A percentile compares a stretch with the other conserved stretches of the same genome.
phyloP scores from a whole-genome alignment of 2,888 invertebrate species.

The Diloba caeruleocephala region DNA sequence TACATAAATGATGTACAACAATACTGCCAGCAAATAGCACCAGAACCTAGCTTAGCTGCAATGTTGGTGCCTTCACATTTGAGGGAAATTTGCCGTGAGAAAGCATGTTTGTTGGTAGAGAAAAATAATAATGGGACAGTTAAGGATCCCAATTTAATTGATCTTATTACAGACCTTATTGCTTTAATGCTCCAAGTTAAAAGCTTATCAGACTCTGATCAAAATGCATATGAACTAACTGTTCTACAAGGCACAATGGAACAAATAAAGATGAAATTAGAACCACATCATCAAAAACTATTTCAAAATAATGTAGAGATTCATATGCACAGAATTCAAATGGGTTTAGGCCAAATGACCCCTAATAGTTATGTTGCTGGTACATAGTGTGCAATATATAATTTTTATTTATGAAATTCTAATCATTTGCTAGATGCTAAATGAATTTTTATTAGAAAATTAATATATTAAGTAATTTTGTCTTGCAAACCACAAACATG shows the following conservation, averaged over 20 bases:
- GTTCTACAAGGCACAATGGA: conserved; percentile 97
- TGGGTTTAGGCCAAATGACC: conserved; percentile 90
- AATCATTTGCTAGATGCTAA: conserved; percentile 25
- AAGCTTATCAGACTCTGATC: conserved; percentile 93
- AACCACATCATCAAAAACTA: conserved; percentile 92
- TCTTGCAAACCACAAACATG: conserved; percentile 2
- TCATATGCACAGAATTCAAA: conserved; percentile 96
- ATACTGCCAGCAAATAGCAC: conserved; percentile 95
- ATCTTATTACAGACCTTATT: conserved; percentile 95
- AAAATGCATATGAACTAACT: conserved; percentile 96
- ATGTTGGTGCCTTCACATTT: conserved; percentile 97
- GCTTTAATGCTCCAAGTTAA: conserved; percentile 97
- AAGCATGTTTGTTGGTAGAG: conserved; percentile 94
- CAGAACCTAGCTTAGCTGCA: conserved; percentile 95
- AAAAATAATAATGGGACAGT: conserved; percentile 91
- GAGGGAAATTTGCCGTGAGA: conserved; percentile 95
- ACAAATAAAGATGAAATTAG: conserved; percentile 94
- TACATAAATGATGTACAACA: conserved; percentile 95
- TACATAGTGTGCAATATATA: conserved; percentile 56
- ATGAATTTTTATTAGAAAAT: conserved; percentile 33
- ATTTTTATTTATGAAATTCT: conserved; percentile 18
- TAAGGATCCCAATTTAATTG: conserved; percentile 91
- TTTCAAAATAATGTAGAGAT: conserved; percentile 97
- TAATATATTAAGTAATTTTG: conserved; percentile 7
- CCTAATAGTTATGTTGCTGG: conserved; percentile 68